Base-by-base conservation (phyloP, 1,140 invertebrate genomes). In the Monomorium pharaonis region DNA sequence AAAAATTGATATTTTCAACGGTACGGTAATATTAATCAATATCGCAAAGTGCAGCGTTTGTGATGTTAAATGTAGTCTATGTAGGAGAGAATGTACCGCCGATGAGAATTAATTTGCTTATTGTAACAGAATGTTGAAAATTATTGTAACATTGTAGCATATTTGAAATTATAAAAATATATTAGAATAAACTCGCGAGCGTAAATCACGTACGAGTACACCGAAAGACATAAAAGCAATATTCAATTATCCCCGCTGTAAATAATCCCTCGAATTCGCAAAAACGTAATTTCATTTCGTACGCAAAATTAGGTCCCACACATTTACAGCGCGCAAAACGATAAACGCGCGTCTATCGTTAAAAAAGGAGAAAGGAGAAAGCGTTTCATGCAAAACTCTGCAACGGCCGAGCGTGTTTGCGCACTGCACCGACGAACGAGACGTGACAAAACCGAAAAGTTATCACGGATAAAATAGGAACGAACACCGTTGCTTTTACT, bases 391-490 rank as follows among this genome's bases (percentile, higher is more conserved):
- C n/a, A 24, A 12, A 81, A 58, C n/a, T 69, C 44, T 14, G 62
- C 14, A 18, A 67, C 60, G 62, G 27, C 12, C n/a, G 27, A 51
- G n/a, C n/a, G 30, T 56, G 33, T 54, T 67, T 51, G 21, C 30
- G 21, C 62, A 30, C 33, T 47, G 47, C 49, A 42, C 30, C 12
- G 33, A 49, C 44, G 37, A 83, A 58, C 67, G 37, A 74, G 56
- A 83, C n/a, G 51, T 56, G 67, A 72, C 51, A 83, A 74, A 83
- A 51, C 24, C 67, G 67, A 83, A 83, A 72, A 83, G 65, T 83
- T 83, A 72, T 74, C 78, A 27, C 16, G 27, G n/a, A 24, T 54
- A 51, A 58, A 70, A 81, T 72, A 47, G 51, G 27, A n/a, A 54
- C 62, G 44, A 51, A 67, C n/a, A 33, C 67, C 51, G 78, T 56